Base-by-base conservation (phyloP, 2,888 invertebrate species). In the Rambutsinella grinnellia region DNA sequence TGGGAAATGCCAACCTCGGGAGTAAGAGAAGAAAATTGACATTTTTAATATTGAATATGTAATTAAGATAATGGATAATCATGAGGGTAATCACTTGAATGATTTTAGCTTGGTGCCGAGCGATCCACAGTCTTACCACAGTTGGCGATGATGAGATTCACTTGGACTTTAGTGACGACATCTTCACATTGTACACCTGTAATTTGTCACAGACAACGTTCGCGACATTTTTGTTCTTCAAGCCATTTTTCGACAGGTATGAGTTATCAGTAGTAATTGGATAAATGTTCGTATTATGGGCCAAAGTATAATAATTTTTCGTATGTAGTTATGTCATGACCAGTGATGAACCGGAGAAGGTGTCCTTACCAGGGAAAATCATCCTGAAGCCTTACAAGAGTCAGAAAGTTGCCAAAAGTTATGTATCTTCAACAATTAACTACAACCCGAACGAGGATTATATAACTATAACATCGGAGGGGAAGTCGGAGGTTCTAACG, bases 381-480 rank as follows among this genome's bases (percentile, higher is more conserved):
- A 65, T 83, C 2, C 47, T 83, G 66, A 83, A 83, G 49, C 82
- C 83, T 2, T 83, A 80, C 27, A 66, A 78, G 15, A 79, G 80
- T 3, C 56, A 79, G 49, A 63, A 65, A 10, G 77, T 83, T 10
- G 75, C 72, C 6, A 80, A 81, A 28, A 77, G 62, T 51, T 72
- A 78, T n/a, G 28, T 63, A 3, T 51, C 58, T 0, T 83, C 81
- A 21, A 74, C 79, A 28, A 62, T 83, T 28, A 57, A 68, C 17
- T 79, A 76, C 19, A 57, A 54, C 47, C 67, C 75, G 10, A 63
- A 51, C 2, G 57, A 76, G 8, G 66, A 79, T 24, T 28, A n/a
- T n/a, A 56, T 83, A 23, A 27, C 17, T 1, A 66, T 83, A 2
- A 76, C 57, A 13, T 56, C 77, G 5, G 62, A 69, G 21, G 72